These are phyloP conservation scores for Bombyx mori DNA, from an alignment of 1,140 invertebrate genomes.

Conservation along the genomic window DNA sequence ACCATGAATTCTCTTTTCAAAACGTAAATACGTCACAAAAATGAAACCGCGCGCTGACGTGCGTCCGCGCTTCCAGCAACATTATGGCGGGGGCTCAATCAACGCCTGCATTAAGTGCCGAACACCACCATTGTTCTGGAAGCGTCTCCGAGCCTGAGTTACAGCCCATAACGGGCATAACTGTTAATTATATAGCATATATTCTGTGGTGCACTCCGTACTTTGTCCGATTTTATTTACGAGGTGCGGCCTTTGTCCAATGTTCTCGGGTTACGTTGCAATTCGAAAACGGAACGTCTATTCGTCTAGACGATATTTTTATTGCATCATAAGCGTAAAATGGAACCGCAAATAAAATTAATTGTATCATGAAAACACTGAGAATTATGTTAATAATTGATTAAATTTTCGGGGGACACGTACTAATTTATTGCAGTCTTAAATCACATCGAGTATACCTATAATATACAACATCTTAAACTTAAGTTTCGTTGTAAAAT, in stretches of 20 bases:
- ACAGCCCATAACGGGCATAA: constrained; percentile 50
- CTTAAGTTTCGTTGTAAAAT: too few species aligned
- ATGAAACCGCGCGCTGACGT: neutral
- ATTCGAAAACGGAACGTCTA: too few species aligned
- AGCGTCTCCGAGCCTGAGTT: constrained; percentile 37
- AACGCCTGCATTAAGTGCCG: constrained; percentile 48
- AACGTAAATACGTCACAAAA: neutral
- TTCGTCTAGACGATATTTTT: too few species aligned
- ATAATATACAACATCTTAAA: too few species aligned
- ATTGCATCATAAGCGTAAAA: too few species aligned
- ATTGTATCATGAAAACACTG: too few species aligned
- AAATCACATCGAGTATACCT: too few species aligned
- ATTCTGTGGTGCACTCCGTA: constrained; percentile 34
- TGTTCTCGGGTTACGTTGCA: constrained; percentile 1
- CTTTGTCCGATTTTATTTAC: constrained; percentile 49
- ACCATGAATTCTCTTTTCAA: too few species aligned
- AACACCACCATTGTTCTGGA: constrained; percentile 48
- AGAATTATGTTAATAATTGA: too few species aligned
- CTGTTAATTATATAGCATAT: constrained; percentile 58
- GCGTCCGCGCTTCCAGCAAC: constrained; percentile 21
- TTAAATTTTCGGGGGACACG: too few species aligned
- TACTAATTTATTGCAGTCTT: too few species aligned
- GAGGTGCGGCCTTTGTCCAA: constrained; percentile 29
- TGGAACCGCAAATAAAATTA: too few species aligned
- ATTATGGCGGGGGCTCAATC: constrained; percentile 44